These are phyloP conservation scores for Cataglyphis cursor DNA, from an alignment of 2,888 invertebrate species.

Conservation along the genomic window DNA sequence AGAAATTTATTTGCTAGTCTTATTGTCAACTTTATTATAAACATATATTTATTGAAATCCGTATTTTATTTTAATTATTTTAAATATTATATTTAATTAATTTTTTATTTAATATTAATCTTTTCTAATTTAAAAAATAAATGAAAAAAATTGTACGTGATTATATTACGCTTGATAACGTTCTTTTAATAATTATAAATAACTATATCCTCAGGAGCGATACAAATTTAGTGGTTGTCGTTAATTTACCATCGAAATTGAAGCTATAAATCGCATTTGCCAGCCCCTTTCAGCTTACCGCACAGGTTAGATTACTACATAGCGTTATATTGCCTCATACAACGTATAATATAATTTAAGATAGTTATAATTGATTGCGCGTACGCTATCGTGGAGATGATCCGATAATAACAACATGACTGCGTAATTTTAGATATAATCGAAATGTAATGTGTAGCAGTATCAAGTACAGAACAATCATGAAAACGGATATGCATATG, in stretches of 20 bases:
- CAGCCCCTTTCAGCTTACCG: slow-evolving; percentile 9
- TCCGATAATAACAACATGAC: not conserved
- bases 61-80: not conserved
- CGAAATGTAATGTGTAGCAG: not conserved
- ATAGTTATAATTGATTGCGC: slow-evolving; percentile 23
- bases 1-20: not conserved
- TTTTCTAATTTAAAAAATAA: not conserved
- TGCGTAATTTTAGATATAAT: slow-evolving; percentile 9
- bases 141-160: not conserved
- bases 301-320: slow-evolving; percentile 11
- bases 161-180: not conserved
- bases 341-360: slow-evolving; percentile 41
- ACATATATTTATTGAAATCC: not conserved
- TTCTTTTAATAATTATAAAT: not conserved
- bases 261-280: slow-evolving; percentile 19
- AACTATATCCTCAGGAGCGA: slow-evolving; percentile 2
- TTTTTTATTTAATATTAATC: not conserved
- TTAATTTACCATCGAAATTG: slow-evolving; percentile 26
- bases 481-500: not conserved
- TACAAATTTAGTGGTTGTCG: not conserved
- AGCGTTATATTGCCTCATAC: not conserved
- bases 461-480: slow-evolving; percentile 14
- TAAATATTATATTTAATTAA: not conserved
- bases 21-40: not conserved
- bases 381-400: not conserved